These are phyloP conservation scores for Leucania comma DNA, from an alignment of 2,888 invertebrate genomes.

Conservation along the genomic window DNA sequence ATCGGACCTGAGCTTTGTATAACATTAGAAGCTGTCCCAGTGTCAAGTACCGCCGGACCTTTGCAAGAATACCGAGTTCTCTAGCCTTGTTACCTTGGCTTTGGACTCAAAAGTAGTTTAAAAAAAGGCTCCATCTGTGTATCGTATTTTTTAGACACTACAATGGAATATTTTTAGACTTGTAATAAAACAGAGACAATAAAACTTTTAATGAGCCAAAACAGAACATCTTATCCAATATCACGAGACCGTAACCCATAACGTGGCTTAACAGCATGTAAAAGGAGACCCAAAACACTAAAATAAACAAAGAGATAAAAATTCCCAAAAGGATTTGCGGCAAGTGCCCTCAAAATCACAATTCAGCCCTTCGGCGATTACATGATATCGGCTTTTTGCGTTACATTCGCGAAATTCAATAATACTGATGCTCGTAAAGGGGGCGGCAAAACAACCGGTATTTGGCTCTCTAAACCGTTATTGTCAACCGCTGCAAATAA, in stretches of 20 bases:
- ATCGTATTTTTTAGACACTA: not conserved
- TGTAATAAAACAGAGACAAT: not conserved
- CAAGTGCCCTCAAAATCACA: slow-evolving; percentile 74
- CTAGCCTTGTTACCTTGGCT: too few species aligned
- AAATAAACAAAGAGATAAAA: slow-evolving; percentile 76
- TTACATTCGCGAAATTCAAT: slow-evolving; percentile 72
- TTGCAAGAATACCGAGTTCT: too few species aligned
- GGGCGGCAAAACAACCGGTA: slow-evolving; percentile 62
- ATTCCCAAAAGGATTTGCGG: slow-evolving; percentile 70
- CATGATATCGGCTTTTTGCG: slow-evolving; percentile 70
- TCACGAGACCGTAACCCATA: slow-evolving; percentile 46
- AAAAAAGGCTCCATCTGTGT: too few species aligned
- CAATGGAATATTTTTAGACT: not conserved
- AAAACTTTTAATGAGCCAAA: slow-evolving; percentile 52
- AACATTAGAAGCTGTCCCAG: too few species aligned
- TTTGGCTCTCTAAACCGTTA: slow-evolving; percentile 66
- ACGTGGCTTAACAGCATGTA: slow-evolving; percentile 56
- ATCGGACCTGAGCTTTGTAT: too few species aligned
- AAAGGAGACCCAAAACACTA: slow-evolving; percentile 66
- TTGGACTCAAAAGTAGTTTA: too few species aligned
- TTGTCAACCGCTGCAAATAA: slow-evolving; percentile 66
- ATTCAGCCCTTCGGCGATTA: slow-evolving; percentile 75
- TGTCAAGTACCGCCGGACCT: too few species aligned
- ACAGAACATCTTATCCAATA: slow-evolving; percentile 52
- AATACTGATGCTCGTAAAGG: slow-evolving; percentile 70